Percentiles rank a stretch among this genome's conserved stretches.
phyloP scores from a whole-genome alignment of 1,140 invertebrate species.

The Pseudomyrmex cubaensis region DNA sequence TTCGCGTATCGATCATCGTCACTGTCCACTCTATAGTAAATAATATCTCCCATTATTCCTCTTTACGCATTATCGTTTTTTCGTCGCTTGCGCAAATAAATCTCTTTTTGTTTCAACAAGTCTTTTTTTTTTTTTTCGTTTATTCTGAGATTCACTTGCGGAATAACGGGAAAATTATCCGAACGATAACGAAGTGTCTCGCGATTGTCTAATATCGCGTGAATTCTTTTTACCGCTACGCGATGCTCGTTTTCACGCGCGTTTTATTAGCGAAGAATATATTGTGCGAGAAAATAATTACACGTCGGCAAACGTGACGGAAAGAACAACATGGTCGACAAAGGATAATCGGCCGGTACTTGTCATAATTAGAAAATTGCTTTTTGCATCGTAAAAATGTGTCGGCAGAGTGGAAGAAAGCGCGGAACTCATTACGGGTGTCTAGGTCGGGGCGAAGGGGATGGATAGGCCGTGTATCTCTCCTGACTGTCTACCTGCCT shows the following conservation, averaged over 20 bases:
- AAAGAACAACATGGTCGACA: slow-evolving; percentile 29
- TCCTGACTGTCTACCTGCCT: slow-evolving; percentile 26
- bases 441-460: neutral
- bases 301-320: slow-evolving; percentile 28
- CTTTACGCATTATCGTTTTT: slow-evolving; percentile 28
- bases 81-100: slow-evolving; percentile 41
- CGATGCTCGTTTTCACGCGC: slow-evolving; percentile 13
- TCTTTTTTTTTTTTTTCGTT: neutral
- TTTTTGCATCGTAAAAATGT: slow-evolving; percentile 69
- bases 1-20: slow-evolving; percentile 70
- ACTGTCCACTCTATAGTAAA: slow-evolving; percentile 66
- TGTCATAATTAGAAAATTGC: slow-evolving; percentile 76
- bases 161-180: too few species aligned
- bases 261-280: slow-evolving; percentile 58
- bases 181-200: neutral
- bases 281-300: slow-evolving; percentile 60
- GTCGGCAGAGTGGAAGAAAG: slow-evolving; percentile 66
- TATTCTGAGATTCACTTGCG: too few species aligned
- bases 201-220: slow-evolving; percentile 14
- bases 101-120: slow-evolving; percentile 34
- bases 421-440: slow-evolving; percentile 67
- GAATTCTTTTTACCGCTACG: slow-evolving; percentile 21
- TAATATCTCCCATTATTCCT: slow-evolving; percentile 54
- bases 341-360: slow-evolving; percentile 66
- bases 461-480: neutral